Percentiles rank a stretch among this genome's conserved stretches.
These are phyloP conservation scores for Enteromius fasciolatus DNA, from an alignment of 2,797 vertebrate genomes.

Conservation along the genomic window DNA sequence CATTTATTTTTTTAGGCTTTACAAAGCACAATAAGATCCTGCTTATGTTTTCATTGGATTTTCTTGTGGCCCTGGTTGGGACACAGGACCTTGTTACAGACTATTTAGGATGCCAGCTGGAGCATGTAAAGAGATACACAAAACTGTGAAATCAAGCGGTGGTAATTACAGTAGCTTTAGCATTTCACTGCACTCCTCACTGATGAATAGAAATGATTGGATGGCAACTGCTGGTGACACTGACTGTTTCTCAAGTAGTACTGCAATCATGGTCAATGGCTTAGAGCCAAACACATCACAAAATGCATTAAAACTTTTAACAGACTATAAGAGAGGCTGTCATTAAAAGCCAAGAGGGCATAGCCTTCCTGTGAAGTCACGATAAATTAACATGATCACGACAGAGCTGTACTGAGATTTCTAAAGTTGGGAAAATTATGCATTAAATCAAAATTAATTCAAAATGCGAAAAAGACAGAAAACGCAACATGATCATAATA, in stretches of 20 bases:
- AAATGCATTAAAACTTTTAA: slow-evolving; percentile 48
- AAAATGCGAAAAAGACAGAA: no score
- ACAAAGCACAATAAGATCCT: not conserved
- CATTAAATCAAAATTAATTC: not conserved
- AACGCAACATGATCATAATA: not conserved
- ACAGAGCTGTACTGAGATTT: not conserved
- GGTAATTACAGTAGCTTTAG: slow-evolving; percentile 47
- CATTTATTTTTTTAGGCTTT: not conserved
- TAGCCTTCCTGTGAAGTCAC: not conserved
- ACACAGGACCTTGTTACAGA: not conserved
- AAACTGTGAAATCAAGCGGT: slow-evolving; percentile 37
- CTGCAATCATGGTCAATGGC: slow-evolving; percentile 52
- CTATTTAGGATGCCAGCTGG: slow-evolving; percentile 34
- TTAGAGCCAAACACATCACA: slow-evolving; percentile 41
- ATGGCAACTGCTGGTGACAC: slow-evolving; percentile 40
- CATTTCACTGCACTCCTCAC: slow-evolving; percentile 48
- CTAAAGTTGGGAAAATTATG: not conserved
- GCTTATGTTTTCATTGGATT: not conserved
- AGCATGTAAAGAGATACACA: slow-evolving; percentile 39
- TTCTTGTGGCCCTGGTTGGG: not conserved
- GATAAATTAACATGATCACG: not conserved
- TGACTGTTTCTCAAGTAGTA: slow-evolving; percentile 41
- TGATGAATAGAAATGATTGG: slow-evolving; percentile 55
- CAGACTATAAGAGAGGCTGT: slow-evolving; percentile 21
- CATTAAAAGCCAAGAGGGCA: slow-evolving; percentile 42